Evolutionary conservation across 2,113 vertebrate genomes (phyloP).

Genomic region (Hippocampus zosterae): DNA sequence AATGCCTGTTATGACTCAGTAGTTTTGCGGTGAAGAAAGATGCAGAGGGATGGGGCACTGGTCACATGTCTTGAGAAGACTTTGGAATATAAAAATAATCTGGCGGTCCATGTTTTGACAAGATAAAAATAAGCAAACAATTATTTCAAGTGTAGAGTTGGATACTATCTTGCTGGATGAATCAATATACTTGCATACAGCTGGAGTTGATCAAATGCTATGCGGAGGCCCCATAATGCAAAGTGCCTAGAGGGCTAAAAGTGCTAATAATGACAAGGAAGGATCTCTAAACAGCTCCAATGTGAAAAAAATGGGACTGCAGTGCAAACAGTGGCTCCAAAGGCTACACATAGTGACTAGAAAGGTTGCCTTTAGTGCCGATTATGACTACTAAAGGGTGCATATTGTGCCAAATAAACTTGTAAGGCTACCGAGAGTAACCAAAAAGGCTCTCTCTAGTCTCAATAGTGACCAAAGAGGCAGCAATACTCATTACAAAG

Average conservation of each 20-base stretch:
- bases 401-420: background rate
- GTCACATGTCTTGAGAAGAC: constrained; percentile 10
- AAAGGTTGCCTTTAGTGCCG: background rate
- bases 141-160: background rate
- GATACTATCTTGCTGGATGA: background rate
- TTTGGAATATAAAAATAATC: constrained; percentile 1
- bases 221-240: background rate
- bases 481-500: no score
- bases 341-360: background rate
- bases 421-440: background rate
- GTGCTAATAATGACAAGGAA: no score
- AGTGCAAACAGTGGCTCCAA: background rate
- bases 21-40: constrained; percentile 1
- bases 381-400: background rate
- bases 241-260: background rate
- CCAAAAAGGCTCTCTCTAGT: background rate
- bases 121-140: background rate
- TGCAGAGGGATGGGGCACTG: constrained; percentile 9
- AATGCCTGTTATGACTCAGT: constrained; percentile 28
- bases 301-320: background rate
- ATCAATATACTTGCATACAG: background rate
- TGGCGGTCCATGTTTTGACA: background rate
- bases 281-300: no score
- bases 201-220: background rate
- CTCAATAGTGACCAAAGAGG: no score